These are phyloP conservation scores for Tubiluchus corallicola DNA, from an alignment of 2,888 invertebrate genomes.

Conservation along the genomic window DNA sequence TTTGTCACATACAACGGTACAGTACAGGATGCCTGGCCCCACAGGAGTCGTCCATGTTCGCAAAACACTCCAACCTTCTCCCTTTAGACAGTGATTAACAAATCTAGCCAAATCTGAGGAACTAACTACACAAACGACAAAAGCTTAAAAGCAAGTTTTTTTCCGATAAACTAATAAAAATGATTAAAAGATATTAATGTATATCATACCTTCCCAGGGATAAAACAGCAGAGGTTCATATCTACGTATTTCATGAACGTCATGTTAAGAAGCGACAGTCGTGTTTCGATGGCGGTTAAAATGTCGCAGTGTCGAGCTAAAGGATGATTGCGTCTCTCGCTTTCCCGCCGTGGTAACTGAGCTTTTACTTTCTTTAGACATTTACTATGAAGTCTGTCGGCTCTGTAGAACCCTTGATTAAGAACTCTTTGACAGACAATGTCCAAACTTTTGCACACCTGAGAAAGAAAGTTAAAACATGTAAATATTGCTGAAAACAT, in stretches of 20 bases:
- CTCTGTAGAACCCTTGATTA: constrained; percentile 60
- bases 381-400: constrained; percentile 52
- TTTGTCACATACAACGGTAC: no score
- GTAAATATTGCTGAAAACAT: no score
- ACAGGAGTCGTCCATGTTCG: no score
- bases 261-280: constrained; percentile 78
- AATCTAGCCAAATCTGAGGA: no score
- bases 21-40: no score
- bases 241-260: constrained; percentile 77
- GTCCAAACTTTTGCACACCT: constrained; percentile 63
- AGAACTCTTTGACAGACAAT: constrained; percentile 50
- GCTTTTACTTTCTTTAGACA: constrained; percentile 59
- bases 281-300: constrained; percentile 68
- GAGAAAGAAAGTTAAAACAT: no score
- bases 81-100: no score
- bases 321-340: constrained; percentile 64
- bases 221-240: constrained; percentile 63
- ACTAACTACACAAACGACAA: no score
- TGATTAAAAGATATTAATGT: no score
- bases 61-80: no score
- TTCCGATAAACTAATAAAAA: no score
- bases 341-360: constrained; percentile 65
- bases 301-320: constrained; percentile 75
- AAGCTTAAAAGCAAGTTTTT: no score
- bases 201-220: constrained; percentile 83